These are phyloP conservation scores for Glossophaga mutica DNA, from an alignment of 2,797 vertebrate species.

Conservation along the genomic window DNA sequence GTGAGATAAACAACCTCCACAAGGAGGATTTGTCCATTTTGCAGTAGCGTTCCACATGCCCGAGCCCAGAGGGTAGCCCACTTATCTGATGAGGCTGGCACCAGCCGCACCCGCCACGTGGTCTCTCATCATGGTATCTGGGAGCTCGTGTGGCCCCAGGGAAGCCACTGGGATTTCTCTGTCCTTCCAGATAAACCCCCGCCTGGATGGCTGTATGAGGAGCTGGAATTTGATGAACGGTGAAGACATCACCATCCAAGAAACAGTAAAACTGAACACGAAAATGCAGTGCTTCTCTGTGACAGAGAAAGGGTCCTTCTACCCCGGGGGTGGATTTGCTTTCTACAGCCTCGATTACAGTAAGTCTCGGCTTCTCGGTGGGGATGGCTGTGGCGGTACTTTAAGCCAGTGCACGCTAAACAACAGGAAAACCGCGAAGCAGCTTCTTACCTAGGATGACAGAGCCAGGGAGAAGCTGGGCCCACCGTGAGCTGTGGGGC, in stretches of 20 bases:
- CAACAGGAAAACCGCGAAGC: fast-evolving
- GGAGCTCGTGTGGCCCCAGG: not conserved
- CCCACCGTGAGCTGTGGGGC: not conserved
- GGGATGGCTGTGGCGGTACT: not conserved
- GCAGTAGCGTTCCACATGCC: fast-evolving
- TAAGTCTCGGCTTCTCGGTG: conserved; percentile 58
- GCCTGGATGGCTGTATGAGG: conserved; percentile 94
- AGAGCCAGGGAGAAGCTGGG: too few relatives aligned
- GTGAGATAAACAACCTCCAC: not conserved
- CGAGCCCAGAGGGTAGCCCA: not conserved
- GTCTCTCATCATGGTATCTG: not conserved
- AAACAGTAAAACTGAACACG: conserved; percentile 88
- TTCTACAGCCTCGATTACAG: conserved; percentile 90
- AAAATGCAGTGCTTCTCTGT: conserved; percentile 95
- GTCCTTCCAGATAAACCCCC: conserved; percentile 91
- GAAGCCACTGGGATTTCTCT: not conserved
- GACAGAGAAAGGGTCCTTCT: conserved; percentile 90
- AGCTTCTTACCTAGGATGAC: not conserved
- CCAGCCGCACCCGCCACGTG: fast-evolving
- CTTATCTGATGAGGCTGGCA: not conserved
- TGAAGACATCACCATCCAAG: conserved; percentile 92
- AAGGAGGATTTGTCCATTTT: fast-evolving
- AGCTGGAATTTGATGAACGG: conserved; percentile 95
- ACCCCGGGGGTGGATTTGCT: conserved; percentile 90
- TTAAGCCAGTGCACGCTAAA: fast-evolving